These are phyloP conservation scores for Larimichthys polyactis DNA, from an alignment of 2,113 vertebrate genomes.

Conservation along the genomic window DNA sequence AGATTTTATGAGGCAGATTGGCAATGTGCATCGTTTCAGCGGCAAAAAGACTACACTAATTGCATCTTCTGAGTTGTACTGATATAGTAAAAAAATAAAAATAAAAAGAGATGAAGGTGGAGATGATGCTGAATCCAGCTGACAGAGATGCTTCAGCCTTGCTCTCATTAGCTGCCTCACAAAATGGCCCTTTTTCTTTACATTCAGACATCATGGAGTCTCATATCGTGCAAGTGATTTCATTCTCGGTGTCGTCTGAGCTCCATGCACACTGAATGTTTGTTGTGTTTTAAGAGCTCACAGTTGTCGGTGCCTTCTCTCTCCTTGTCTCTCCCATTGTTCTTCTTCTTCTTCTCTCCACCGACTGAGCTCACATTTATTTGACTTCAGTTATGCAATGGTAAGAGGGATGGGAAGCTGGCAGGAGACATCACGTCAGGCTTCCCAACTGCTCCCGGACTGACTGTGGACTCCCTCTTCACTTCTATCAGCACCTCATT, in stretches of 20 bases:
- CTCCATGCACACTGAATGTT: slow-evolving; percentile 10
- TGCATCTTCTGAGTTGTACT: slow-evolving; percentile 11
- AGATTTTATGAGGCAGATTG: slow-evolving; percentile 42
- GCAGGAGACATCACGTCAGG: slow-evolving; percentile 71
- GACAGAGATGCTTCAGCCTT: slow-evolving; percentile 53
- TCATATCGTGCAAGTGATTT: slow-evolving; percentile 35
- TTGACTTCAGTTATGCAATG: slow-evolving; percentile 69
- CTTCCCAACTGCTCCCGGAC: slow-evolving; percentile 57
- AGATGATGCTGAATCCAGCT: slow-evolving; percentile 54
- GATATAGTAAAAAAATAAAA: too few relatives aligned
- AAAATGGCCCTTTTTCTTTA: slow-evolving; percentile 75
- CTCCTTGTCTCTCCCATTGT: neutral
- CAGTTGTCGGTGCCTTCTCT: neutral
- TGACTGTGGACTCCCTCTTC: slow-evolving; percentile 6
- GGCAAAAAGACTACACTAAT: slow-evolving; percentile 27
- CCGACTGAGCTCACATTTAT: slow-evolving; percentile 54
- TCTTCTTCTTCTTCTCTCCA: slow-evolving; percentile 9
- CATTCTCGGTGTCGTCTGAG: slow-evolving; percentile 20
- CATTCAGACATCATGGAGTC: slow-evolving; percentile 73
- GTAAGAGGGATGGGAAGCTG: slow-evolving; percentile 71
- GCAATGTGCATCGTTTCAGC: slow-evolving; percentile 30
- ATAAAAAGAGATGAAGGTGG: slow-evolving; percentile 33
- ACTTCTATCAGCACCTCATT: slow-evolving; percentile 38
- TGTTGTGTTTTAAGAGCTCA: neutral
- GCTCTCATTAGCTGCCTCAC: slow-evolving; percentile 62